Base-by-base conservation (phyloP, 2,888 invertebrate species). In the Camponotus fellah region DNA sequence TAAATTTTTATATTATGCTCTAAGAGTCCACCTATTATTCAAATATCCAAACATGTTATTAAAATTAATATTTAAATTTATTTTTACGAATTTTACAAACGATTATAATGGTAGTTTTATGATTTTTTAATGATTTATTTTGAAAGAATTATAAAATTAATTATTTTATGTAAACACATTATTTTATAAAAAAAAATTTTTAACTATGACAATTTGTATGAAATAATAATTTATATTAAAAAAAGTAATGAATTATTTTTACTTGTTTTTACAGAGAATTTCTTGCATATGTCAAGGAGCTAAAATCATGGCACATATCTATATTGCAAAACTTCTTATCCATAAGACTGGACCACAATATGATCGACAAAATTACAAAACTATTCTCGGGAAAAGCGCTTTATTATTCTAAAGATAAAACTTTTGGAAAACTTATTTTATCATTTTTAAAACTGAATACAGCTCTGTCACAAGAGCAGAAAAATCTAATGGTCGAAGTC, bases 221-320 rank as follows among this genome's bases (percentile, higher is more conserved):
- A 49, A 8, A 49, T n/a, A n/a, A 49, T 49, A 49, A 49, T 49
- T 53, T 53, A 12, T 14, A 8, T 53, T n/a, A 53, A 53, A 6
- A 17, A 49, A 53, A 53, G 34, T 26, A n/a, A 6, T 8, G n/a
- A 82, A 26, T 37, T 26, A 17, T 64, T 64, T n/a, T 37, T 26
- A 26, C 26, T 26, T 26, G 26, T 82, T 62, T 64, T 88, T 83
- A 64, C 76, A 94, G 94, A n/a, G 88, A 91, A 46, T 93, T 93
- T 79, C 74, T 91, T 5, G 76, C 66, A 5, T 37, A 85, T 3
- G 91, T 90, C 4, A 88, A 90, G 69, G 93, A 93, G 80, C 82
- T 94, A 2, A 92, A 92, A 82, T 80, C 86, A 62, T 94, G 94
- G 94, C 94, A 94, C 74, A 85, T 93, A 64, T 32, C 81, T 26